Evolutionary conservation across 2,888 invertebrate species (phyloP).

Genomic region (Lamellibrachia satsuma): DNA sequence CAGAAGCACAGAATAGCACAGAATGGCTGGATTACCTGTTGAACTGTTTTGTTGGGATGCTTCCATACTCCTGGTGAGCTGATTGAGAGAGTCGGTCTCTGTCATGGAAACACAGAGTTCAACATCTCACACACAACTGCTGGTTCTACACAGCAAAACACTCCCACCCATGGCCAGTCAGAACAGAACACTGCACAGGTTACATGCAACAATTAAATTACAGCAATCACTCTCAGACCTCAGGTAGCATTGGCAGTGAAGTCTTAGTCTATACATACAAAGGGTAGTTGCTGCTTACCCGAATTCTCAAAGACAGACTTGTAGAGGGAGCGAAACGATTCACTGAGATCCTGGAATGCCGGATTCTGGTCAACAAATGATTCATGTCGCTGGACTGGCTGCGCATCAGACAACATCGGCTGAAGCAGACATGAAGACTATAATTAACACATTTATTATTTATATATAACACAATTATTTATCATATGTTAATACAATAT

Average conservation of each 20-base stretch:
- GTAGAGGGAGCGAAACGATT: slow-evolving; percentile 63
- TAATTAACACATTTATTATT: not conserved
- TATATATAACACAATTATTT: too few relatives aligned
- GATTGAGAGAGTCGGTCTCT: not conserved
- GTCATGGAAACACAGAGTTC: not conserved
- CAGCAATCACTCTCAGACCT: not conserved
- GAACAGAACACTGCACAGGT: slow-evolving; percentile 24
- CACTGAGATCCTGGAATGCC: slow-evolving; percentile 60
- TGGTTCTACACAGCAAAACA: not conserved
- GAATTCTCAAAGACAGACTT: slow-evolving; percentile 62
- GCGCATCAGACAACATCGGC: not conserved
- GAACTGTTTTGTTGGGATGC: not conserved
- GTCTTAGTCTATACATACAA: not conserved
- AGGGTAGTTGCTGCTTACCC: slow-evolving; percentile 45
- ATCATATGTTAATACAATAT: too few relatives aligned
- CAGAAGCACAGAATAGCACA: slow-evolving; percentile 10
- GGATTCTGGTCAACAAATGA: slow-evolving; percentile 54
- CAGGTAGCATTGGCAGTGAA: not conserved
- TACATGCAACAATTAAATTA: not conserved
- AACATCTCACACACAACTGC: not conserved
- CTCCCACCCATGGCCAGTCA: not conserved
- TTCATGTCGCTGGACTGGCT: slow-evolving; percentile 20
- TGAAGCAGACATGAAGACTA: not conserved
- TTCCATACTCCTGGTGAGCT: not conserved
- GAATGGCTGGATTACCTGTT: slow-evolving; percentile 4